These are phyloP conservation scores for Echinarachnius parma DNA, from an alignment of 53 echinoderm and acorn worm genomes.

Conservation along the genomic window DNA sequence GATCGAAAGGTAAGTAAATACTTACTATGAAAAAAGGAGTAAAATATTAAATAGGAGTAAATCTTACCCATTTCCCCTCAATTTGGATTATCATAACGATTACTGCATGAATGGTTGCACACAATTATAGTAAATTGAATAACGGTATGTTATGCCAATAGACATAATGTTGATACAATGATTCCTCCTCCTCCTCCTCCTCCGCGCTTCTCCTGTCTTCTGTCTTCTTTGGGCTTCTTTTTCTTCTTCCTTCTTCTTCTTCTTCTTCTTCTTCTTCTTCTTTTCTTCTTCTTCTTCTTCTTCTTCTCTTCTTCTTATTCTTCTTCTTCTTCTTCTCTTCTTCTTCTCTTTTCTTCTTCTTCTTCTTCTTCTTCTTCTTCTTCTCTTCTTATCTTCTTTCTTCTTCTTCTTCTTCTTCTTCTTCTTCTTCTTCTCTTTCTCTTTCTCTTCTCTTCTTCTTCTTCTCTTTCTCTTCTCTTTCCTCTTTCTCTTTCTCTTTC, in stretches of 20 bases:
- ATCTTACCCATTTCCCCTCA: too few relatives aligned
- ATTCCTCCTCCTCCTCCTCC: not conserved
- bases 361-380: not conserved
- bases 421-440: not conserved
- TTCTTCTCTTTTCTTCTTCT: not conserved
- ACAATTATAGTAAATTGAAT: too few relatives aligned
- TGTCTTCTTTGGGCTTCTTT: not conserved
- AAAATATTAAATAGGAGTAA: too few relatives aligned
- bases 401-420: not conserved
- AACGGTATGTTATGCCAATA: not conserved
- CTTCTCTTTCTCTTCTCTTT: not conserved
- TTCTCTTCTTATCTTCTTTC: not conserved
- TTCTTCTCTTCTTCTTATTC: not conserved
- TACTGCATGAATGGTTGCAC: too few relatives aligned
- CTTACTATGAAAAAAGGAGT: not conserved
- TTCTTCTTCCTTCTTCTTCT: not conserved
- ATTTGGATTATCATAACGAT: too few relatives aligned
- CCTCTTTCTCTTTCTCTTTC: not conserved
- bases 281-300: not conserved
- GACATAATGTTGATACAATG: not conserved
- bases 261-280: not conserved
- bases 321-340: not conserved
- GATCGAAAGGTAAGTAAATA: conserved; percentile 11
- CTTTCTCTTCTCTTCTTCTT: not conserved
- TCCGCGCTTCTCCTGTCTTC: not conserved